phyloP scores from a whole-genome alignment of 1,140 invertebrate genomes.

The Stegodyphus dumicola region DNA sequence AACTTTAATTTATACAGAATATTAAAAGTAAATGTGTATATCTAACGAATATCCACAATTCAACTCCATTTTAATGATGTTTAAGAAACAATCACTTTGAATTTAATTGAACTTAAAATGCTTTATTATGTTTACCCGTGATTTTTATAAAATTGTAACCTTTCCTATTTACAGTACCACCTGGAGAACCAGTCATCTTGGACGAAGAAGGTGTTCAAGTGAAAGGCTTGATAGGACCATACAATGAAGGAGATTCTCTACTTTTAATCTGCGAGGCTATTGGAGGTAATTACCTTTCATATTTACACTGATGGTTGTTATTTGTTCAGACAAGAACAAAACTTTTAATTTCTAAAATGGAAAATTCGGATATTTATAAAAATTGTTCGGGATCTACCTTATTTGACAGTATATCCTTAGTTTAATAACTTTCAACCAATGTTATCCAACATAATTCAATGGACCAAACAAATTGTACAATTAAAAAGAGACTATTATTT shows the following conservation, averaged over 20 bases:
- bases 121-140: neutral
- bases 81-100: neutral
- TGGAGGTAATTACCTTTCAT: slow-evolving; percentile 78
- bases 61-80: neutral
- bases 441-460: too few relatives aligned
- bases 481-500: too few relatives aligned
- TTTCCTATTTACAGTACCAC: slow-evolving; percentile 63
- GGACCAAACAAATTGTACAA: too few relatives aligned
- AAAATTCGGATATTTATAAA: too few relatives aligned
- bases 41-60: neutral
- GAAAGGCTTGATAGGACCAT: slow-evolving; percentile 74
- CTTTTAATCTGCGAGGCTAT: slow-evolving; percentile 86
- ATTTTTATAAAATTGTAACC: too few relatives aligned
- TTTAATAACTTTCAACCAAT: too few relatives aligned
- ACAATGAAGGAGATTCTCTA: slow-evolving; percentile 86
- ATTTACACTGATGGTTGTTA: neutral
- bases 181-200: slow-evolving; percentile 64
- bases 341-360: too few relatives aligned
- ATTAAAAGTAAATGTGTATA: too few relatives aligned
- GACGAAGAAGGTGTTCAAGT: slow-evolving; percentile 63
- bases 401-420: too few relatives aligned
- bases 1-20: too few relatives aligned
- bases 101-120: neutral
- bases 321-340: neutral
- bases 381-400: too few relatives aligned